Evolutionary conservation across 2,113 vertebrate species (phyloP), one percentile per base, ranked within the genome.

Genomic region (Seriola rivoliana): DNA sequence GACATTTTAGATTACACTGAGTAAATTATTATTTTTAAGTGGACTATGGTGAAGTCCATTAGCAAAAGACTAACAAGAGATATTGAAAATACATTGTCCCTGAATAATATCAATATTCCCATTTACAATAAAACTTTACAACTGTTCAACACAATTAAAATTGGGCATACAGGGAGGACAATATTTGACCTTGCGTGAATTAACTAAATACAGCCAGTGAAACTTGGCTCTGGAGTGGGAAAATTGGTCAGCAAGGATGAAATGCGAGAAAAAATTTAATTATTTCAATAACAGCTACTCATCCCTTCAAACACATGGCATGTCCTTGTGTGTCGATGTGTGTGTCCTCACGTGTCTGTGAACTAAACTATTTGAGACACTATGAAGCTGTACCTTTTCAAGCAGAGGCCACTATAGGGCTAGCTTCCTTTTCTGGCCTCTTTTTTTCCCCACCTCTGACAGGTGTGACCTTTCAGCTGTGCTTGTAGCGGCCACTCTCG

Each of bases 401-500:
- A 83, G 77, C 57, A 70, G 71, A 83, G 38, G 58, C 85, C 62
- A 82, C 75, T 42, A 69, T 64, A 85, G 81, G 9, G 48, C 70
- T 32, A 25, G 34, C 70, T 89, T 82, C 82, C 76, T 86, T 85
- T 73, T 75, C 79, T 71, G 55, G 68, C 71, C 80, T 67, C 62
- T 62, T 80, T 84, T 67, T 13, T 73, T 23, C 75, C 46, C 69
- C 54, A 87, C 79, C 88, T 85, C 87, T 94, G 94, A 93, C 94
- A 93, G 91, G 87, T 91, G 76, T 93, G 93, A 96, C 94, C 95
- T 95, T 96, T 95, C 73, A 60, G 82, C 86, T 84, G 77, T 54
- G 85, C 90, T 84, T 68, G 87, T 87, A 85, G 91, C 80, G 66
- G 80, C 83, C 81, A 83, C 72, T 87, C 78, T 81, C 50, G 75